Base-by-base conservation (phyloP, 1,140 invertebrate species). In the Aphidius gifuensis region DNA sequence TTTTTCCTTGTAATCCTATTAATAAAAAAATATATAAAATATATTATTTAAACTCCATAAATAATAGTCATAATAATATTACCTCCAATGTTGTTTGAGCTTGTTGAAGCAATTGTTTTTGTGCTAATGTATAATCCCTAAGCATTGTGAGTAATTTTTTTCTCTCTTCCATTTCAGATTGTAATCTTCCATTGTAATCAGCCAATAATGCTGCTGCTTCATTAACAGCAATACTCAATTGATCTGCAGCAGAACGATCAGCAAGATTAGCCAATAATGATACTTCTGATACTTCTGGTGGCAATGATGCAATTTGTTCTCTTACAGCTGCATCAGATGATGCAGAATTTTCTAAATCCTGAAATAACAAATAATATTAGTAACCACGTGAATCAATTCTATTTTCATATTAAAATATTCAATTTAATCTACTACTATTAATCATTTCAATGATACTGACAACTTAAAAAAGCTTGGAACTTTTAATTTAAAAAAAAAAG, bases 221-320 rank as follows among this genome's bases (percentile, higher is more conserved):
- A 68, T 94, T 92, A 0, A 97, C 94, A 75, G 91, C 84, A 39
- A 84, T 77, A 64, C 86, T 86, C 38, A 94, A 78, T 69, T 87
- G 86, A 69, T 89, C 84, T 2, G 90, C 92, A 38, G 86, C 84
- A 68, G 87, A 84, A 73, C 88, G 87, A 78, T 92, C 92, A 86
- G 82, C 86, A 69, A 93, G 82, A 83, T 92, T 92, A 64, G 88
- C 86, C 48, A 97, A 84, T 71, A 92, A 85, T 67, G 87, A 87
- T 8, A 94, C 87, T 85, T 98, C 95, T 5, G 94, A 96, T 4
- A 98, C 94, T 84, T 97, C 94, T 53, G 91, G 90, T 3, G 96
- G 96, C 44, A 98, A 82, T 53, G 91, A 93, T 0, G 96, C 93
- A 68, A 98, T 98, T 72, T 92, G 89, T 79, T 97, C 93, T 73